Conservation (phyloP, 2,797 vertebrate genomes). For the Bufotes viridis region DNA sequence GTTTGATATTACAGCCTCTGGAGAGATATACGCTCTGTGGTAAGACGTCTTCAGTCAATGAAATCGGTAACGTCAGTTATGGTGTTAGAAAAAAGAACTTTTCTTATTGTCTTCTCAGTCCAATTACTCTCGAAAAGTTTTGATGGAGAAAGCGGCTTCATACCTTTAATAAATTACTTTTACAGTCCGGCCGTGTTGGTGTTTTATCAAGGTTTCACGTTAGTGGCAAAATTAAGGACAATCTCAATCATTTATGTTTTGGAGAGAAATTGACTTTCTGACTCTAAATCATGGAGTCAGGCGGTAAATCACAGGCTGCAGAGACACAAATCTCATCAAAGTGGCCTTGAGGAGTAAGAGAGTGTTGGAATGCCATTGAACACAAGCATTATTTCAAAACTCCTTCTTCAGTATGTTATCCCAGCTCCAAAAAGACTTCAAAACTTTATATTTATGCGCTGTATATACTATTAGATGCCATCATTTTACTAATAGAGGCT, state of each 20-base stretch:
- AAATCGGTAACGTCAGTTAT: background rate
- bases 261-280: constrained; percentile 60
- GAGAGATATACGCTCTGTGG: background rate
- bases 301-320: constrained; percentile 61
- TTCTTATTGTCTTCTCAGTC: constrained; percentile 8
- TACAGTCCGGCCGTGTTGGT: constrained; percentile 33
- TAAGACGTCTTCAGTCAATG: background rate
- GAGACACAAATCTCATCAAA: constrained; percentile 59
- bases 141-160: constrained; percentile 28
- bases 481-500: constrained; percentile 1
- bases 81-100: constrained; percentile 4
- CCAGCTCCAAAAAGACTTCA: constrained; percentile 8
- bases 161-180: constrained; percentile 42
- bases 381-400: constrained; percentile 48
- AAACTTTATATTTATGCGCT: constrained; percentile 26
- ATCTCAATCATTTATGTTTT: constrained; percentile 58
- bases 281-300: constrained; percentile 24
- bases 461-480: background rate
- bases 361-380: constrained; percentile 59
- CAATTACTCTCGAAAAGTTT: background rate
- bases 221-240: constrained; percentile 61
- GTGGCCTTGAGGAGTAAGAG: constrained; percentile 62
- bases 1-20: constrained; percentile 10
- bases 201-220: constrained; percentile 65
- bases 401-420: constrained; percentile 13